Conservation (phyloP, 2,888 invertebrate genomes). For the Macrosoma leucophasiata region DNA sequence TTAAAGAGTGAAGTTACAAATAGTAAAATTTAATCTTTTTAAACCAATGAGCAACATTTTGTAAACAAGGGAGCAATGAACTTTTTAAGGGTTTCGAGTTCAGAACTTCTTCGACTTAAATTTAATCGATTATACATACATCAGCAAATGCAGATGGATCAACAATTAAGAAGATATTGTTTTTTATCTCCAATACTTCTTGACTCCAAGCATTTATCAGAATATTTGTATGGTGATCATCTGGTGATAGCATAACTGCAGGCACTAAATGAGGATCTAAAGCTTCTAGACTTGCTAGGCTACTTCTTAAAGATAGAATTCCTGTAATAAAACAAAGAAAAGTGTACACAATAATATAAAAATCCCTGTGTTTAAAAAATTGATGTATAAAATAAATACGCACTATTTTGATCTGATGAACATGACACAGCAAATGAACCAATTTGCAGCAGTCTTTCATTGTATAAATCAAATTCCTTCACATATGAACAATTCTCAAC, state of each 20-base stretch:
- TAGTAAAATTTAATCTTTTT: too few species aligned
- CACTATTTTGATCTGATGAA: slow-evolving; percentile 61
- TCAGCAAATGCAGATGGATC: slow-evolving; percentile 82
- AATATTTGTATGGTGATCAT: slow-evolving; percentile 64
- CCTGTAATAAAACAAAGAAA: slow-evolving; percentile 51
- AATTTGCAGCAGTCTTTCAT: slow-evolving; percentile 81
- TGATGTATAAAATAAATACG: slow-evolving; percentile 24
- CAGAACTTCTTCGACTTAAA: too few species aligned
- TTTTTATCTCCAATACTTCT: slow-evolving; percentile 74
- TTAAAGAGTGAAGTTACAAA: too few species aligned
- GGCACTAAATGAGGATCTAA: slow-evolving; percentile 81
- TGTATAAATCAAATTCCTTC: slow-evolving; percentile 79
- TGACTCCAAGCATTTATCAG: slow-evolving; percentile 76
- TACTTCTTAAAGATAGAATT: slow-evolving; percentile 76
- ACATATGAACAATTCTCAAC: slow-evolving; percentile 68
- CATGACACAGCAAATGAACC: slow-evolving; percentile 81
- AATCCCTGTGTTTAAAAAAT: not conserved
- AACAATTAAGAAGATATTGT: slow-evolving; percentile 78
- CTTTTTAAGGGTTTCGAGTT: too few species aligned
- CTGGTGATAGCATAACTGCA: slow-evolving; percentile 70
- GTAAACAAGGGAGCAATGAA: too few species aligned
- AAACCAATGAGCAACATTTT: too few species aligned
- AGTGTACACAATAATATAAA: slow-evolving; percentile 1
- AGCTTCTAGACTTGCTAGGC: slow-evolving; percentile 80
- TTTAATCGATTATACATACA: too few species aligned